Conservation (phyloP, 1,140 invertebrate genomes). For the Coptotermes formosanus region DNA sequence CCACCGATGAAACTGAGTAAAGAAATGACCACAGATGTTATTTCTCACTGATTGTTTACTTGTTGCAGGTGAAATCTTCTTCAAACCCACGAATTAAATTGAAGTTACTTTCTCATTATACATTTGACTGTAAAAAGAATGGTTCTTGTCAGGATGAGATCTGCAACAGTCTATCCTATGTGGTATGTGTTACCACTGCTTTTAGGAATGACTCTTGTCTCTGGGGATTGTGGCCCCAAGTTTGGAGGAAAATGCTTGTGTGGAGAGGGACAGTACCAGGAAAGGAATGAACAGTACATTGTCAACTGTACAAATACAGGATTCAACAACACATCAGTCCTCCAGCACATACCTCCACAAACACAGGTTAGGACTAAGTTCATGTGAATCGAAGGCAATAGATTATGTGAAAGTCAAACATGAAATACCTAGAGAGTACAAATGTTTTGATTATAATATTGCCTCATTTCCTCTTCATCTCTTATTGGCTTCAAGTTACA, state of each 20-base stretch:
- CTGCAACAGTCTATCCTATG: background rate
- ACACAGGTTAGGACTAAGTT: slow-evolving; percentile 53
- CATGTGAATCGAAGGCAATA: too few relatives aligned
- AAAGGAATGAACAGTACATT: slow-evolving; percentile 54
- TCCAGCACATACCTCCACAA: slow-evolving; percentile 62
- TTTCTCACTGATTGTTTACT: too few relatives aligned
- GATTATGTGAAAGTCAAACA: too few relatives aligned
- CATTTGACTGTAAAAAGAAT: too few relatives aligned
- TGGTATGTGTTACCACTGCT: background rate
- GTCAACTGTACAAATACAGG: slow-evolving; percentile 71
- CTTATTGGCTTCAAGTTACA: too few relatives aligned
- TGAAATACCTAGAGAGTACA: too few relatives aligned
- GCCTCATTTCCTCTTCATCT: too few relatives aligned
- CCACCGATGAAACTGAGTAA: too few relatives aligned
- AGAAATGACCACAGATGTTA: too few relatives aligned
- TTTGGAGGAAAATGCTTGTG: slow-evolving; percentile 57
- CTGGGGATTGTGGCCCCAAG: slow-evolving; percentile 48
- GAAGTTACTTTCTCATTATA: background rate
- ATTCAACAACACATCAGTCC: slow-evolving; percentile 57
- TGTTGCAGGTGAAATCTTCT: too few relatives aligned
- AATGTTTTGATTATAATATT: too few relatives aligned
- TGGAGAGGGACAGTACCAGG: slow-evolving; percentile 53
- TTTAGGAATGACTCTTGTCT: background rate
- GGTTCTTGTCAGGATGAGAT: background rate
- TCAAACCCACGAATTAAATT: too few relatives aligned